Percentiles rank a stretch among this genome's conserved stretches.
These are phyloP conservation scores for roundworm (Caenorhabditis elegans) DNA, from an alignment of 1,140 invertebrate genomes.

Conservation along the genomic window WBcel235 BX284606.5:2415501-2416000, in stretches of 20 bases:
- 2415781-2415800: no score
- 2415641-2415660: conserved; percentile 96
- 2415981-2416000: no score
- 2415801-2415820: no score
- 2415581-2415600: not conserved
- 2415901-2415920: no score
- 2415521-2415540: conserved; percentile 93
- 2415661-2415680: conserved; percentile 97
- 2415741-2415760: conserved; percentile 74
- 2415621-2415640: conserved; percentile 91
- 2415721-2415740: conserved; percentile 79
- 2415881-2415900: no score
- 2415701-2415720: conserved; percentile 82
- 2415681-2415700: conserved; percentile 96
- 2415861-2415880: no score
- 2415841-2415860: no score
- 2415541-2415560: conserved; percentile 80
- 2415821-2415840: no score
- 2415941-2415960: no score
- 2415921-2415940: no score
- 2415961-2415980: no score
- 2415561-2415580: not conserved
- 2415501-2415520: conserved; percentile 89
- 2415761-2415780: no score
- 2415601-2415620: conserved; percentile 79